phyloP scores from a whole-genome alignment of 35 echinoderm and acorn worm genomes.

The Strongylocentrotus purpuratus region DNA sequence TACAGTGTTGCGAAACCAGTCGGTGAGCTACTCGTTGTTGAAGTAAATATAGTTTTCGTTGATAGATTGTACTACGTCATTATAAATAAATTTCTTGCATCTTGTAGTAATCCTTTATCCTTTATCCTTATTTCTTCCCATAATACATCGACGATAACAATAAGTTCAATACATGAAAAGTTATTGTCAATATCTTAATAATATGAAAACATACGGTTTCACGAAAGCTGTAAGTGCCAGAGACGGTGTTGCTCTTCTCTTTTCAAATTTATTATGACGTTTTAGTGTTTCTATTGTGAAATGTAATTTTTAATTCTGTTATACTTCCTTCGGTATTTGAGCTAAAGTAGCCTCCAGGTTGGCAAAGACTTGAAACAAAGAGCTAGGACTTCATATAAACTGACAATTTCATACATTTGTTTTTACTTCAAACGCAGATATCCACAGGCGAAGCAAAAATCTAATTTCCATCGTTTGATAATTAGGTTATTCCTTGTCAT shows the following conservation, averaged over 20 bases:
- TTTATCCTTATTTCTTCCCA: no score
- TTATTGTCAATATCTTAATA: no score
- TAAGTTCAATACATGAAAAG: no score
- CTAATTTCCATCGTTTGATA: background rate
- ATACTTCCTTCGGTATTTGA: background rate
- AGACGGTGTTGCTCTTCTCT: background rate
- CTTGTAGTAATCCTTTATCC: no score
- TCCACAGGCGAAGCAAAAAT: background rate
- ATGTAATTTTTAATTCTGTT: constrained; percentile 6
- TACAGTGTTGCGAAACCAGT: no score
- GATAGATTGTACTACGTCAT: no score
- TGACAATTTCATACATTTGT: background rate
- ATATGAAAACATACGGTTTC: background rate
- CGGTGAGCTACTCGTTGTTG: no score
- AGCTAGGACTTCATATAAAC: background rate
- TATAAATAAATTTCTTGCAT: no score
- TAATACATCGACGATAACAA: no score
- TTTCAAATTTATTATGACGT: background rate
- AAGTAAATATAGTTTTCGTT: no score
- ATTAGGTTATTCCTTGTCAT: background rate
- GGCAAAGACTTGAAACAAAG: background rate
- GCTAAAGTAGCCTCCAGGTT: background rate
- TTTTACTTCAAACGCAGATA: background rate
- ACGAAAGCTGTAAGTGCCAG: background rate
- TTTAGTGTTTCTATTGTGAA: background rate